These are phyloP conservation scores for Vollenhovia emeryi DNA, from an alignment of 1,140 invertebrate species.

Conservation along the genomic window DNA sequence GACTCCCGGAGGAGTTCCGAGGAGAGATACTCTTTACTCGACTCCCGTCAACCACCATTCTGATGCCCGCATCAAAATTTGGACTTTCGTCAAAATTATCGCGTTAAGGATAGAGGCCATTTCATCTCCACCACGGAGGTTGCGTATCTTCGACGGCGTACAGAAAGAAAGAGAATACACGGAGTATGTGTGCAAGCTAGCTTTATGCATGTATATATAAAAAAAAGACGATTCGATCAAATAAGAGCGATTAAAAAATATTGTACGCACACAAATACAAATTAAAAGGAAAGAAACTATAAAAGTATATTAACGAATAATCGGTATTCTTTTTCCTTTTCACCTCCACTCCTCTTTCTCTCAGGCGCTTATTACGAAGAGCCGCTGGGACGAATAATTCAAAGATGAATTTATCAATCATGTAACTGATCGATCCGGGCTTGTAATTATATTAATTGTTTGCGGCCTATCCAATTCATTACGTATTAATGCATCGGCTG, in stretches of 20 bases:
- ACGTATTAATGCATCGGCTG: conserved; percentile 33
- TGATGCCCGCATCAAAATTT: conserved; percentile 43
- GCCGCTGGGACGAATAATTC: not conserved
- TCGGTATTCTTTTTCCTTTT: not conserved
- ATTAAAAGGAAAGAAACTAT: not conserved
- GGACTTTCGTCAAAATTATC: conserved; percentile 30
- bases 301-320: not conserved
- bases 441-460: conserved; percentile 44
- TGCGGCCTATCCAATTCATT: conserved; percentile 28
- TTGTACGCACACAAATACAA: not conserved
- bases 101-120: not conserved
- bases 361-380: not conserved
- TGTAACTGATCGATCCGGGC: conserved; percentile 28
- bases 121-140: not conserved
- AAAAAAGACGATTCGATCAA: no score
- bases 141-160: not conserved
- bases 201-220: no score
- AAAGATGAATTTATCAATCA: conserved; percentile 46
- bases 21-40: conserved; percentile 50
- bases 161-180: not conserved
- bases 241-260: no score
- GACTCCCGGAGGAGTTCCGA: conserved; percentile 49
- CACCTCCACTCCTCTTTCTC: no score
- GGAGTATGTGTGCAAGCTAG: no score
- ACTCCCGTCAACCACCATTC: conserved; percentile 10